These are phyloP conservation scores for Petrocephalus microphthalmus DNA, from an alignment of 2,113 vertebrate species.

Conservation along the genomic window DNA sequence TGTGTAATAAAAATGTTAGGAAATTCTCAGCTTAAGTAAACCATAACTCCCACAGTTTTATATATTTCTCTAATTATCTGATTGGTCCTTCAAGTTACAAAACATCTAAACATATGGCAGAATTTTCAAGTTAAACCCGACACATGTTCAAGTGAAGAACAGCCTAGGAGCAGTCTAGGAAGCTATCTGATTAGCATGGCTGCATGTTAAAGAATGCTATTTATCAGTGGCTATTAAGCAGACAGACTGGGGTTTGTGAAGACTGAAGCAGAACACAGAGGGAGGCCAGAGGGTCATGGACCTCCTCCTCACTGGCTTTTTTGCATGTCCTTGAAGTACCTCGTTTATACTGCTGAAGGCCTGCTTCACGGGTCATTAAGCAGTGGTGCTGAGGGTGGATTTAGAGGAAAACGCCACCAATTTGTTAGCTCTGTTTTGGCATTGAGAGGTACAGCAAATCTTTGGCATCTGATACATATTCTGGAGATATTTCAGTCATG, in stretches of 20 bases:
- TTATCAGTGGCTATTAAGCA: neutral
- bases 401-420: neutral
- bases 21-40: neutral
- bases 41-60: neutral
- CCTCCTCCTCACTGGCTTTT: neutral
- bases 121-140: neutral
- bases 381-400: neutral
- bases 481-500: neutral
- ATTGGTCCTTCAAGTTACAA: conserved; percentile 6
- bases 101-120: neutral
- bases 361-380: neutral
- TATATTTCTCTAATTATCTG: neutral
- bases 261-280: neutral
- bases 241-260: neutral
- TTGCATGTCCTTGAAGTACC: neutral
- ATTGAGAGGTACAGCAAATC: neutral
- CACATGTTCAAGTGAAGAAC: neutral
- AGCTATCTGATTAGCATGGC: neutral
- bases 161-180: neutral
- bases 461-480: neutral
- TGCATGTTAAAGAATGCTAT: neutral
- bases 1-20: neutral
- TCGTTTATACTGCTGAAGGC: neutral
- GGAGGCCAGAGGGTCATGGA: neutral
- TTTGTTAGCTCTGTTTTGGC: neutral